Evolutionary conservation across 1,140 invertebrate genomes (phyloP), one percentile per base, ranked within the genome.

Genomic region (Drosophila carrolli): DNA sequence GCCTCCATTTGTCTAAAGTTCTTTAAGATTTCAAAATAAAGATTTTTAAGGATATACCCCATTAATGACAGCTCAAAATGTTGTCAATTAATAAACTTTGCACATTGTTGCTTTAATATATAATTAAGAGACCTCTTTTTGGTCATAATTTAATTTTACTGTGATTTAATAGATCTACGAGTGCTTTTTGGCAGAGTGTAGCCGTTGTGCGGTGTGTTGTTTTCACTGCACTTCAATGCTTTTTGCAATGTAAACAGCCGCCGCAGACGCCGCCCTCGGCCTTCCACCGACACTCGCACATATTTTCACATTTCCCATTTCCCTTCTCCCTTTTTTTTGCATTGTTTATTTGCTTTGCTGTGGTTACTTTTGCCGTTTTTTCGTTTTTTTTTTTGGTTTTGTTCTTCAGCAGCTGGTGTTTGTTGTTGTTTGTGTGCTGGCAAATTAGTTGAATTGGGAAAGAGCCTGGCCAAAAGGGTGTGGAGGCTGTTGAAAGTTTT

Each of bases 231-330:
- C 84, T 89, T 44, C 73, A 89, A 89, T 89, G 84, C 84, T 89
- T 89, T 89, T 89, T 89, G 84, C 84, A 89, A 89, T 89, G 84
- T 83, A 89, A 89, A 89, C 84, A 89, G 73, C 70, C 68, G 68
- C 74, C 60, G 14, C 51, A 68, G 53, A 63, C 50, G 46, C 53
- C 57, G 35, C 57, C 76, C 56, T 37, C 38, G 43, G 41, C 55
- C 32, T 44, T 68, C 19, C 38, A 44, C 40, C 61, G n/a, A 48
- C 78, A 75, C 65, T 75, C 29, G 46, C 56, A 78, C 75, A 88
- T 79, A 83, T 86, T 88, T 88, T 53, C 83, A 79, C 72, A 82
- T 79, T 78, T 65, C 47, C 75, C 54, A 46, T 56, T 58, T 56
- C 29, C n/a, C 38, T 44, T 46, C 29, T 40, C 60, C 29, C 44